Conservation (phyloP, 2,797 vertebrate genomes). For the Prunella strophiata region DNA sequence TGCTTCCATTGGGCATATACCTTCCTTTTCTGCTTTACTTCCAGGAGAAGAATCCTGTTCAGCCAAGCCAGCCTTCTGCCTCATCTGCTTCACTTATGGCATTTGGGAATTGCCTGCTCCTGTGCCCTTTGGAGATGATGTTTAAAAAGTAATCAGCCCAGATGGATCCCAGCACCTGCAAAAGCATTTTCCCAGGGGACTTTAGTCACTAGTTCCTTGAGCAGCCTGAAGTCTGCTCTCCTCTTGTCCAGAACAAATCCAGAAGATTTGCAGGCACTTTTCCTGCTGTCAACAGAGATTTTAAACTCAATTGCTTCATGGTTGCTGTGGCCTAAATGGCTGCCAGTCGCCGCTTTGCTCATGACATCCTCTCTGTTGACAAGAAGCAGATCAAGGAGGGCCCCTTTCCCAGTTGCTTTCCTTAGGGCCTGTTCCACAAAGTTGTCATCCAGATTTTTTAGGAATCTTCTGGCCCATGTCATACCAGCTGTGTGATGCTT, state of each 20-base stretch:
- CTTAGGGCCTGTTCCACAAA: neutral
- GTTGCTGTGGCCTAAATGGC: neutral
- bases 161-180: neutral
- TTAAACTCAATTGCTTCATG: neutral
- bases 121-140: neutral
- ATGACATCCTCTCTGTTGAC: neutral
- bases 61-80: neutral
- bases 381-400: neutral
- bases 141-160: neutral
- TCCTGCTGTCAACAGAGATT: neutral
- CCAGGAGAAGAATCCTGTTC: neutral
- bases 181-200: neutral
- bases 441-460: neutral
- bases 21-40: neutral
- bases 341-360: accelerated
- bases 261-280: neutral
- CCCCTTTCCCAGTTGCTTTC: neutral
- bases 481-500: neutral
- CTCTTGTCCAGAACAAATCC: neutral
- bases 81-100: neutral
- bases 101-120: neutral
- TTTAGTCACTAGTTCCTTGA: neutral
- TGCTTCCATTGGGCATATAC: neutral
- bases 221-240: neutral
- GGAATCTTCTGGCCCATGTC: neutral